Evolutionary conservation across 2,888 invertebrate genomes (phyloP), one percentile per base, ranked within the genome.

Genomic region (Sphaeridia pumilis): DNA sequence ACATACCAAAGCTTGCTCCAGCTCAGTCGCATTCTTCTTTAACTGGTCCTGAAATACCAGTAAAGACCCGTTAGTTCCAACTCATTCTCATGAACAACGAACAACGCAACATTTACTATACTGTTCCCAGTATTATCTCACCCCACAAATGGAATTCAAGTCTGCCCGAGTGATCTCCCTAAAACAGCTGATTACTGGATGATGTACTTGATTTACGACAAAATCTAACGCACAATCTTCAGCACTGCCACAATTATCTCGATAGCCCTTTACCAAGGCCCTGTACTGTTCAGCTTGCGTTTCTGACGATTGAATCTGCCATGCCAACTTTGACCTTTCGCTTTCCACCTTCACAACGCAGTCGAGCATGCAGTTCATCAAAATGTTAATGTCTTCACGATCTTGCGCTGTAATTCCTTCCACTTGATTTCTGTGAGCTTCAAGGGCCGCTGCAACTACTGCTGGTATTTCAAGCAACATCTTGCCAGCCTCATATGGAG

Each of bases 171-270:
- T 59, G 10, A 63, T 21, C 35, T 63, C 62, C 24, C 62, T 38
- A 25, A 63, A 58, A 46, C 62, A 60, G 5, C 57, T 36, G 21
- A 63, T 56, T 2, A 57, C 62, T 10, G 62, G 62, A 49, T 63
- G 62, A 27, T 63, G 58, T 2, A 59, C 12, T 26, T 57, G 52
- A 31, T 35, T 36, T 17, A n/a, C 36, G 10, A 57, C 31, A 34
- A 43, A 63, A 43, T 60, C 54, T n/a, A 60, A 34, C 3, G 62
- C 58, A 2, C 4, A n/a, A 22, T 26, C n/a, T 45, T 54, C 54
- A 24, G 25, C 49, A 20, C 17, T 22, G 22, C 43, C 28, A 42
- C 52, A 53, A 42, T 48, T 51, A 12, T 20, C 7, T 42, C 17
- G 41, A 7, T 10, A 41, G 21, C n/a, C n/a, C 17, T 41, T n/a